Conservation (phyloP, 2,113 vertebrate species). For the Sorex araneus region DNA sequence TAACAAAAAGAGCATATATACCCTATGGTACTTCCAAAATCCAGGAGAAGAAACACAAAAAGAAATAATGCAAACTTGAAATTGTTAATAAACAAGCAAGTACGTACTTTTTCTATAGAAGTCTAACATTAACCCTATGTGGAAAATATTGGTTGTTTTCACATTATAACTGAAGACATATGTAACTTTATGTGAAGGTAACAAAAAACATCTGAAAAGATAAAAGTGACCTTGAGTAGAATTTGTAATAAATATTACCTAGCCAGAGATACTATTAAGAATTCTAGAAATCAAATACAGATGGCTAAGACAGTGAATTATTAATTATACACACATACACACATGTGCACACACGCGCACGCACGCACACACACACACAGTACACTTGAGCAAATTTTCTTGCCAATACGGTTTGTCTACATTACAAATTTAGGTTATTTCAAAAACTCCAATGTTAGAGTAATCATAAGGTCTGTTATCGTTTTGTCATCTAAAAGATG, state of each 20-base stretch:
- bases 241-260: conserved; percentile 38
- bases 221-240: conserved; percentile 39
- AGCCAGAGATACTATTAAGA: conserved; percentile 34
- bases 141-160: conserved; percentile 55
- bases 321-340: conserved; percentile 42
- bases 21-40: conserved; percentile 54
- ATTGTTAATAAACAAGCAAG: conserved; percentile 24
- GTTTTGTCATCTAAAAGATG: conserved; percentile 44
- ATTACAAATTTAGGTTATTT: conserved; percentile 51
- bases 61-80: conserved; percentile 24
- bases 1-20: conserved; percentile 49
- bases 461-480: not conserved
- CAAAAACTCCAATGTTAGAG: conserved; percentile 54
- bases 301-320: conserved; percentile 41
- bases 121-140: conserved; percentile 43
- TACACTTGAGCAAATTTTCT: conserved; percentile 37
- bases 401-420: conserved; percentile 11
- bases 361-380: not conserved
- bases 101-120: not conserved
- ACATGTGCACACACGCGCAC: not conserved
- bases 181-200: not conserved
- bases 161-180: conserved; percentile 36
- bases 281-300: not conserved
- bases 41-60: conserved; percentile 23
- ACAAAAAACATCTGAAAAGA: conserved; percentile 46